Base-by-base conservation (phyloP, 1,140 invertebrate species). In the Scaptodrosophila lebanonensis region DNA sequence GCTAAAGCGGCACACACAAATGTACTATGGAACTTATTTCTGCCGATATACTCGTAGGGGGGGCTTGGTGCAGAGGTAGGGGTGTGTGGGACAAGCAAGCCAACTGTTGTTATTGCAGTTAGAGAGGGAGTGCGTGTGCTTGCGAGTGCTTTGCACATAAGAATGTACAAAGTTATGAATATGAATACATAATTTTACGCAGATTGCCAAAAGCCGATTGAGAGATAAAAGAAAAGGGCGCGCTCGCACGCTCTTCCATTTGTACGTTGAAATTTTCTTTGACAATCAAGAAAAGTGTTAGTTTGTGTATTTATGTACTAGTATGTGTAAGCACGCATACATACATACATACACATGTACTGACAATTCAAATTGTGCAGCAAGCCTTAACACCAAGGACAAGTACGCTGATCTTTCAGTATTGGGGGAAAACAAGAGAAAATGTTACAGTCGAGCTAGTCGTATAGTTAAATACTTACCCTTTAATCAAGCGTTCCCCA, bases 131-230 rank as follows among this genome's bases (percentile, higher is more conserved):
- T 52, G 68, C 60, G 58, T 66, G 67, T 62, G 48, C 68, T 60
- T 69, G 52, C 64, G 25, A n/a, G n/a, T 38, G 11, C 27, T 20
- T 48, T 30, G 11, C 18, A 52, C 48, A 52, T 68, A 61, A 49
- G 52, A 71, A 66, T 62, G 60, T 42, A 53, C 61, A 76, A 77
- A 69, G 73, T 67, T 79, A 73, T 79, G 73, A 79, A 73, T 79
- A 79, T 79, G 73, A 79, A 79, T 79, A 79, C 73, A 79, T 79
- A 63, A 79, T 79, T 79, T 82, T 42, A 79, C 68, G 68, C 75
- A 79, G 73, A 79, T 79, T 79, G 73, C 64, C 68, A 79, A 59
- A 71, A n/a, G n/a, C n/a, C n/a, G n/a, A n/a, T n/a, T n/a, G n/a
- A n/a, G n/a, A n/a, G 73, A 69, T 56, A 82, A 79, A 60, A 79